phyloP scores from a whole-genome alignment of 2,113 vertebrate genomes.

The Gavialis gangeticus region DNA sequence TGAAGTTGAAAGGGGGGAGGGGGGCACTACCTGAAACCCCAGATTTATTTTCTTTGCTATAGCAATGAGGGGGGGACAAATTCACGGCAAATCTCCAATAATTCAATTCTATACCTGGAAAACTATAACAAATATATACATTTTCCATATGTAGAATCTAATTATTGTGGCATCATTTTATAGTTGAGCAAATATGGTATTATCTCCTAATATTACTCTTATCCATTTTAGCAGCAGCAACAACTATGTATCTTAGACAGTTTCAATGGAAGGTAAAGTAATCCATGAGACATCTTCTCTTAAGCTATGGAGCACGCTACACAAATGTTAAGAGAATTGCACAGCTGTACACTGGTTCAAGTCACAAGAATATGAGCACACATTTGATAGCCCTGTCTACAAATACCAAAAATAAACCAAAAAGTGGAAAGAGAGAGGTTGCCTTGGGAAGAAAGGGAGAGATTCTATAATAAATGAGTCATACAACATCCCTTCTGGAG shows the following conservation, averaged over 20 bases:
- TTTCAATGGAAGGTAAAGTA: neutral
- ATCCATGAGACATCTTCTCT: constrained; percentile 43
- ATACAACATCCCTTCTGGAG: constrained; percentile 54
- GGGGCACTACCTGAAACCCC: too few species aligned
- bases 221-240: neutral
- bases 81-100: too few species aligned
- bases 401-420: neutral
- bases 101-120: too few species aligned
- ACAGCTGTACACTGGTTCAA: constrained; percentile 39
- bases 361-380: constrained; percentile 52
- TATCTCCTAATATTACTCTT: neutral
- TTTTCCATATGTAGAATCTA: too few species aligned
- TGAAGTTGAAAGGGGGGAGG: too few species aligned
- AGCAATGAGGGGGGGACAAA: too few species aligned
- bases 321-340: constrained; percentile 60
- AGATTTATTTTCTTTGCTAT: too few species aligned
- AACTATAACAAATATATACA: too few species aligned
- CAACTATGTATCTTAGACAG: constrained; percentile 9
- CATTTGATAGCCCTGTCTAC: constrained; percentile 37
- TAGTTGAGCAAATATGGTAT: too few species aligned
- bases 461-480: constrained; percentile 61
- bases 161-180: too few species aligned
- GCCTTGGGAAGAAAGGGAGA: constrained; percentile 61
- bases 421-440: constrained; percentile 22
- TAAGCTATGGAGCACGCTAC: constrained; percentile 2